Base-by-base conservation (phyloP, 2,113 vertebrate species). In the Nycticebus coucang region DNA sequence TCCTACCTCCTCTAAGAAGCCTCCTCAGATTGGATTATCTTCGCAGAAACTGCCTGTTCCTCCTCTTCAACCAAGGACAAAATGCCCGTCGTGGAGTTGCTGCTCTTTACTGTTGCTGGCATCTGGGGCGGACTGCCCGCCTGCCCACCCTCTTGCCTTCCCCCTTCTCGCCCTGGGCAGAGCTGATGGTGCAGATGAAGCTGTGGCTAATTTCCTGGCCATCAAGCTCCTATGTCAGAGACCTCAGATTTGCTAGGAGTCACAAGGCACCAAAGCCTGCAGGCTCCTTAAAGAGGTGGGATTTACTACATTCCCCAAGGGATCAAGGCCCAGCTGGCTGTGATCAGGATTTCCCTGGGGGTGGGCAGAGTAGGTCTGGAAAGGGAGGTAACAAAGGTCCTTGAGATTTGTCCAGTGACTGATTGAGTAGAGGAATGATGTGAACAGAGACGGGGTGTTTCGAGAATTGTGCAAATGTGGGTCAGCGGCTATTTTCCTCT, bases 291-390 rank as follows among this genome's bases (percentile, higher is more conserved):
- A 94, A 94, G 97, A 96, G 91, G 66, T 91, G 88, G 95, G 94
- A 98, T 98, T 97, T 98, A 97, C 94, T 98, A 95, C 97, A 98
- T 98, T 98, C 95, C 95, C 97, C 97, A 98, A 96, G 94, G 95
- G 96, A 97, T 98, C 97, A 97, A 60, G 82, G 71, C 97, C 95
- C 97, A 97, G 97, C 95, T 89, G 83, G 68, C 89, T 94, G 96
- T 94, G 96, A 97, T 83, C 92, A 85, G 94, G 97, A 97, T 96
- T 98, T 96, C 87, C 87, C 92, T 91, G 84, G 95, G 95, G 85
- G 94, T 96, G 93, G 97, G 93, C 91, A 79, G 93, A 95, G 24
- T 97, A 71, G 93, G 89, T 89, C 87, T 98, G 87, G 83, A 98
- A 98, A 97, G 12, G 82, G 95, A 91, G 94, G 84, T 89, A 97